phyloP scores from a whole-genome alignment of 2,113 vertebrate genomes.

The Atrichornis clamosus region DNA sequence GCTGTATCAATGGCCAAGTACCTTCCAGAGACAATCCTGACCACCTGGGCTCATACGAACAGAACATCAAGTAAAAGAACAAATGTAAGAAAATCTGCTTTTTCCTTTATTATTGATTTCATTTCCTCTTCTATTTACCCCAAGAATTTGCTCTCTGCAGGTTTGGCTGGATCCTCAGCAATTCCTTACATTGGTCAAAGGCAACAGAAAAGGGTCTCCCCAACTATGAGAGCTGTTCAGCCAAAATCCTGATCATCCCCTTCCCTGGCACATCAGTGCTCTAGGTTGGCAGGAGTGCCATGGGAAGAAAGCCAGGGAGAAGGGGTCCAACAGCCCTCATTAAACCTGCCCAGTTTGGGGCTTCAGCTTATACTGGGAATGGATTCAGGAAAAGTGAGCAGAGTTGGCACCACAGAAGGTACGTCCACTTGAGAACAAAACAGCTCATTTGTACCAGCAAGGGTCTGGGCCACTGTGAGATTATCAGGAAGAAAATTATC shows the following conservation, averaged over 20 bases:
- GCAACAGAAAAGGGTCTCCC: background rate
- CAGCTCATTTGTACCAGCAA: background rate
- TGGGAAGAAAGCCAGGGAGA: background rate
- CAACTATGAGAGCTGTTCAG: background rate
- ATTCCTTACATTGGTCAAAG: background rate
- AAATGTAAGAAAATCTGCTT: background rate
- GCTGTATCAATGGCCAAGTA: background rate
- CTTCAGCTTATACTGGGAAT: background rate
- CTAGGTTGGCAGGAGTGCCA: background rate
- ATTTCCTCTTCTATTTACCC: background rate
- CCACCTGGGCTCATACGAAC: background rate
- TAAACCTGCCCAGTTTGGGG: background rate
- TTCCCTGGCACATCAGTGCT: background rate
- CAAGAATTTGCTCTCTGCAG: background rate
- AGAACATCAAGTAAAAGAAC: background rate
- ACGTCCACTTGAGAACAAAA: fast-evolving
- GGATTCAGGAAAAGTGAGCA: background rate
- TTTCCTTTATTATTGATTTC: background rate
- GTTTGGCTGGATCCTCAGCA: background rate
- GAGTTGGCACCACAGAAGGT: background rate
- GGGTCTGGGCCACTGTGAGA: background rate
- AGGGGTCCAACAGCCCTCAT: background rate
- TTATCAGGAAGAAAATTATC: background rate
- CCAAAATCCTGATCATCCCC: background rate
- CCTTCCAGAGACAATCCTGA: background rate